Evolutionary conservation across 2,797 vertebrate genomes (phyloP).

Genomic region (Alcedo atthis): DNA sequence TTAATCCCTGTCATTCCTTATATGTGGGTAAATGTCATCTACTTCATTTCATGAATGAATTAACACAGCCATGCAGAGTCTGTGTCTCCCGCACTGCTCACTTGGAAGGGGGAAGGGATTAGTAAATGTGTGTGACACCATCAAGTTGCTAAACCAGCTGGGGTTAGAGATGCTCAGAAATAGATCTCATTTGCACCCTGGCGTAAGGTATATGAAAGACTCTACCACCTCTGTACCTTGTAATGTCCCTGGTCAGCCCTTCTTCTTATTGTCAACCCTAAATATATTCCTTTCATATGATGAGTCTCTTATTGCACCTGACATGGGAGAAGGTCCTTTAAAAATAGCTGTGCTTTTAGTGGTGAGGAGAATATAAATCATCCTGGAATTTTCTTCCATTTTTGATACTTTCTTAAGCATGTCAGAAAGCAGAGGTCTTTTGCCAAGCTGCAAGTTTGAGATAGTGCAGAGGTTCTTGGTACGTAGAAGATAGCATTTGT

Average conservation of each 20-base stretch:
- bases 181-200: not conserved
- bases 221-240: not conserved
- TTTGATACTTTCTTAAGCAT: slow-evolving; percentile 16
- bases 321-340: not conserved
- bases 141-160: not conserved
- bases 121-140: not conserved
- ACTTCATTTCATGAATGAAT: slow-evolving; percentile 68
- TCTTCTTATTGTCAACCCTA: not conserved
- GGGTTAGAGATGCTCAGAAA: not conserved
- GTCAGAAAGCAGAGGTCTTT: slow-evolving; percentile 2
- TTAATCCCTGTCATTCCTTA: slow-evolving; percentile 54
- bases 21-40: slow-evolving; percentile 62
- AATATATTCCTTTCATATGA: not conserved
- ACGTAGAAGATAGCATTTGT: slow-evolving; percentile 25
- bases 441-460: slow-evolving; percentile 27
- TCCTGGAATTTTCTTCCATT: not conserved
- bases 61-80: slow-evolving; percentile 28
- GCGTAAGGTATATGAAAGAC: not conserved
- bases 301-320: not conserved
- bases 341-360: not conserved
- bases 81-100: not conserved
- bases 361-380: slow-evolving; percentile 19
- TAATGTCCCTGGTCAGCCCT: not conserved
- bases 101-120: slow-evolving; percentile 7
- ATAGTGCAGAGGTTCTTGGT: slow-evolving; percentile 2